Conservation (phyloP, 2,797 vertebrate genomes). For the Silurus lanzhouensis region DNA sequence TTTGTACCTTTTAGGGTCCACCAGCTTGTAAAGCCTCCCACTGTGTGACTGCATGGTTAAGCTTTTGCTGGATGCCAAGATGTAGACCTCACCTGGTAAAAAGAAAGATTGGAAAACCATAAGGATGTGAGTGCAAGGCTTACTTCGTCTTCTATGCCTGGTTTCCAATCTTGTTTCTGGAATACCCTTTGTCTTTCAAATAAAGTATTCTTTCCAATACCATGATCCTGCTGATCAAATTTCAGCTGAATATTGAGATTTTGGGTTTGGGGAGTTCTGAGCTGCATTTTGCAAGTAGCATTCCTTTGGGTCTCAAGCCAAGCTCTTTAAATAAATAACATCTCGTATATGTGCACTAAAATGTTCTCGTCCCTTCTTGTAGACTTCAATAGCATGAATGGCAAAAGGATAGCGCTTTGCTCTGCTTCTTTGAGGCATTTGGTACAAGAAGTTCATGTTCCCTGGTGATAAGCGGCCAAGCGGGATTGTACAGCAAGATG, state of each 20-base stretch:
- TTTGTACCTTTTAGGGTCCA: conserved; percentile 94
- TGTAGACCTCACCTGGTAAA: conserved; percentile 91
- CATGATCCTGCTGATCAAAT: neutral
- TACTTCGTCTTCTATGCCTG: neutral
- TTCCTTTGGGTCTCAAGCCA: neutral
- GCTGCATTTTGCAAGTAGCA: neutral
- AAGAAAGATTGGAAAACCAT: conserved; percentile 29
- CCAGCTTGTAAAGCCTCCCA: conserved; percentile 94
- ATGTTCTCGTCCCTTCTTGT: neutral
- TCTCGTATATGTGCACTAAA: neutral
- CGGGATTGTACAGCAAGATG: conserved; percentile 44
- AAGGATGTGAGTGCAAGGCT: neutral
- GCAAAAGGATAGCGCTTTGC: conserved; percentile 20
- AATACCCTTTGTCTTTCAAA: neutral
- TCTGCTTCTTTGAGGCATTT: conserved; percentile 41
- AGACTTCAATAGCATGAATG: conserved; percentile 8
- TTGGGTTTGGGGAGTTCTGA: neutral
- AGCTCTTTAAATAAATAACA: neutral
- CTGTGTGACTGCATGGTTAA: conserved; percentile 87
- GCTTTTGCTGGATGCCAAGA: conserved; percentile 95
- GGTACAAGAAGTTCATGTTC: conserved; percentile 43
- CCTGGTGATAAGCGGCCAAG: conserved; percentile 35
- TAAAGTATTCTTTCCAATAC: neutral
- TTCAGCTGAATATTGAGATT: neutral
- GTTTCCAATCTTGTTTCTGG: neutral